A percentile compares a stretch with the other conserved stretches of the same genome.
These are phyloP conservation scores for Balearica regulorum DNA, from an alignment of 2,797 vertebrate species.

Conservation along the genomic window DNA sequence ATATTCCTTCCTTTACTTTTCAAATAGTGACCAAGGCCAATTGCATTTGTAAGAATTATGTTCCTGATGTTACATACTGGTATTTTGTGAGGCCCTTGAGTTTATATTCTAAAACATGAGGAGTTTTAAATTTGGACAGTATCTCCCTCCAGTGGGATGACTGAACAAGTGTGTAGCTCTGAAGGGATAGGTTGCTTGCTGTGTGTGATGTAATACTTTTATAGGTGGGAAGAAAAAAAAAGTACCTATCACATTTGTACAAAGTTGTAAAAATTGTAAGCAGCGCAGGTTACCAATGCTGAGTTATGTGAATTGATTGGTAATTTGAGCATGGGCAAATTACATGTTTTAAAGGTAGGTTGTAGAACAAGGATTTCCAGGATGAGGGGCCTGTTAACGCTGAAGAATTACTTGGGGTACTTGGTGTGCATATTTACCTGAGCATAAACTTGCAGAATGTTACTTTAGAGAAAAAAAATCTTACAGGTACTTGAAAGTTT, in stretches of 20 bases:
- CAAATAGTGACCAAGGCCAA: background rate
- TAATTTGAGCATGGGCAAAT: background rate
- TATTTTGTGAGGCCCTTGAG: background rate
- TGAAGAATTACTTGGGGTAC: background rate
- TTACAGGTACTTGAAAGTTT: background rate
- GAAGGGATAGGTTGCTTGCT: background rate
- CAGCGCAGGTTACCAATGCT: background rate
- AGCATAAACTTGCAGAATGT: background rate
- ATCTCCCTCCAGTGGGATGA: background rate
- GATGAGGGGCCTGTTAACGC: background rate
- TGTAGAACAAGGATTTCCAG: background rate
- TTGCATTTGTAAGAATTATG: background rate
- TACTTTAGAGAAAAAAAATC: background rate
- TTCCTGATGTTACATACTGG: background rate
- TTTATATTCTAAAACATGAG: background rate
- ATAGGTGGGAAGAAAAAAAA: background rate
- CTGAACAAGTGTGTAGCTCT: background rate
- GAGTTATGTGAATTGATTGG: background rate
- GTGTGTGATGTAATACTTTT: background rate
- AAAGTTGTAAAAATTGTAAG: background rate
- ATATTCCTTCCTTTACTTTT: background rate
- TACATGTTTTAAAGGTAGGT: background rate
- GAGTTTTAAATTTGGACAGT: background rate
- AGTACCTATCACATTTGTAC: background rate
- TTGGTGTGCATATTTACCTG: background rate